A percentile compares a stretch with the other conserved stretches of the same genome.
Conservation (phyloP, 2,888 invertebrate genomes). For the Scotopteryx bipunctaria region DNA sequence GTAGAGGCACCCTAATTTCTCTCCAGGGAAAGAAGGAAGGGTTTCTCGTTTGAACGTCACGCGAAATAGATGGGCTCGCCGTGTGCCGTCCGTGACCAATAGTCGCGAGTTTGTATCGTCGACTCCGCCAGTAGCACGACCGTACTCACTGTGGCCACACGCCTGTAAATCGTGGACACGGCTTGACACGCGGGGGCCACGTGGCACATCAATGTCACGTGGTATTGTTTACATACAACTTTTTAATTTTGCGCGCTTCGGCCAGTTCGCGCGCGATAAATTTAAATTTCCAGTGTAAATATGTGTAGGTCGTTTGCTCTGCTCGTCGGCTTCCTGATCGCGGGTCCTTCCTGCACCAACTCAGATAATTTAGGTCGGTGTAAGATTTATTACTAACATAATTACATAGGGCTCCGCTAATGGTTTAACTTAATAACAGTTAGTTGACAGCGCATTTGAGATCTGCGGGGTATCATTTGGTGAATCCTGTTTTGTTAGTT, state of each 20-base stretch:
- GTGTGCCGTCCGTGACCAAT: slow-evolving; percentile 76
- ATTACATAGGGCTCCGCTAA: slow-evolving; percentile 55
- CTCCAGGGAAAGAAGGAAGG: slow-evolving; percentile 72
- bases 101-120: slow-evolving; percentile 70
- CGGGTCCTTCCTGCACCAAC: slow-evolving; percentile 69
- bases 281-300: slow-evolving; percentile 42
- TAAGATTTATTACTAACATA: slow-evolving; percentile 62
- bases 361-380: slow-evolving; percentile 76
- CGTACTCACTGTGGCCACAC: slow-evolving; percentile 77
- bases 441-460: slow-evolving; percentile 45
- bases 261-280: slow-evolving; percentile 11
- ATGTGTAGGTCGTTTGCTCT: slow-evolving; percentile 54
- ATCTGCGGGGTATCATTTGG: slow-evolving; percentile 40
- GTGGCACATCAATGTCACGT: slow-evolving; percentile 57
- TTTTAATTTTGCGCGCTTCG: slow-evolving; percentile 27
- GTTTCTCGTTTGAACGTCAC: slow-evolving; percentile 78
- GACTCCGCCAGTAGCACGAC: slow-evolving; percentile 69
- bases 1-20: slow-evolving; percentile 64
- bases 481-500: slow-evolving; percentile 29
- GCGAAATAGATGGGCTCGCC: slow-evolving; percentile 77
- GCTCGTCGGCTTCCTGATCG: slow-evolving; percentile 62
- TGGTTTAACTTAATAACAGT: slow-evolving; percentile 56
- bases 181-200: slow-evolving; percentile 58
- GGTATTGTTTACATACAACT: slow-evolving; percentile 37
- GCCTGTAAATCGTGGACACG: slow-evolving; percentile 66